phyloP scores from a whole-genome alignment of 2,888 invertebrate genomes.

The Lasioglossum calceatum region DNA sequence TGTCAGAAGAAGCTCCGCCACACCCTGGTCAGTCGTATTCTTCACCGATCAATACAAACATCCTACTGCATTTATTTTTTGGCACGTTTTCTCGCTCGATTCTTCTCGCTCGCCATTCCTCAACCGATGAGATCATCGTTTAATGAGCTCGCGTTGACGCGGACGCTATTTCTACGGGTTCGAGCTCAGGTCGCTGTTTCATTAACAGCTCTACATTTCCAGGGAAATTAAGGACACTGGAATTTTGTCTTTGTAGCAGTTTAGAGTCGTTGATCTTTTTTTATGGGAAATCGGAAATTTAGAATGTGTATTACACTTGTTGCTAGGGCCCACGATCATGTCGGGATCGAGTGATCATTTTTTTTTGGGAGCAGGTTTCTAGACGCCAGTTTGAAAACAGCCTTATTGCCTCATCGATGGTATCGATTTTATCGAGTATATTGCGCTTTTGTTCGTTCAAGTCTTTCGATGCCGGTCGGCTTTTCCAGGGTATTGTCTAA shows the following conservation, averaged over 20 bases:
- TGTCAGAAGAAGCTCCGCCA: conserved; percentile 48
- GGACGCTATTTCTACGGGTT: not conserved
- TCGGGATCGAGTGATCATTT: not conserved
- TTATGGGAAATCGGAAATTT: not conserved
- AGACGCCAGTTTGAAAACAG: not conserved
- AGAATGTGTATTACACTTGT: not conserved
- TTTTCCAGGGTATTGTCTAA: not conserved
- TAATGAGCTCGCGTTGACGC: not conserved
- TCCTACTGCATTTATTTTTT: conserved; percentile 5
- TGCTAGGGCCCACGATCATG: not conserved
- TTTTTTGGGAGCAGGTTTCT: not conserved
- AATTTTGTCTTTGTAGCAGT: not conserved
- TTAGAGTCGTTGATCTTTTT: not conserved
- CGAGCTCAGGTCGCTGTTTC: not conserved
- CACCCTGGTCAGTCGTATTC: conserved; percentile 45
- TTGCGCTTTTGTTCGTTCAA: not conserved
- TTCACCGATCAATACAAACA: conserved; percentile 46
- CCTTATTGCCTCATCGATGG: not conserved
- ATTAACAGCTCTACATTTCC: not conserved
- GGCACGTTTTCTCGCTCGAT: not conserved
- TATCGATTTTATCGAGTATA: not conserved
- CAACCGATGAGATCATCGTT: conserved; percentile 42
- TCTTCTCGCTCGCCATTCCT: not conserved
- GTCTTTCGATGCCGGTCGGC: not conserved
- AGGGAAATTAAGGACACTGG: not conserved